Evolutionary conservation across 2,797 vertebrate genomes (phyloP), one percentile per base, ranked within the genome.

Genomic region (Helicolenus hilgendorfi): DNA sequence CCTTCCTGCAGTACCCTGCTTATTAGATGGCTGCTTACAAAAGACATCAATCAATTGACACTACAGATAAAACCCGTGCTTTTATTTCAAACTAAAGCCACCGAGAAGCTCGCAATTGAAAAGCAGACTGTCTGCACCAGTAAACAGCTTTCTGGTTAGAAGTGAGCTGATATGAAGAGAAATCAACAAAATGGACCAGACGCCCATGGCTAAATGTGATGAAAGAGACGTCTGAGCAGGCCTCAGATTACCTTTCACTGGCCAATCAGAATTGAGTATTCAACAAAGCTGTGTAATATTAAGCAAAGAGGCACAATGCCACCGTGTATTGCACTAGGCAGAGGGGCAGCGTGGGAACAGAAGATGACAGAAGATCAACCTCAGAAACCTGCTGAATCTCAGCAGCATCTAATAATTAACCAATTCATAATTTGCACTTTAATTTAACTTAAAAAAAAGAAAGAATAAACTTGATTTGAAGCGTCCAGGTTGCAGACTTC

Each of bases 41-140:
- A 80, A 72, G 24, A 10, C 0, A 84, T 75, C 72, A 80, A 82
- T 88, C 68, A 58, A 26, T 3, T 69, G 64, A 36, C 63, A 60
- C 53, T 0, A 15, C 76, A 58, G 65, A 78, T 56, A 29, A 81
- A 83, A 58, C 11, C 0, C 1, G n/a, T 60, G 24, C 33, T 68
- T 73, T 38, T 35, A 27, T 64, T 49, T 58, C 26, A 27, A 35
- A 29, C 33, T 29, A 24, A 63, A 38, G 10, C 29, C 18, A 3
- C 24, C 4, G 9, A 36, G 67, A 77, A 15, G 15, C 4, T 29
- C 2, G 0, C 11, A 8, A 8, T 5, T 24, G 24, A 60, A 55
- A 67, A 53, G 27, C 35, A 35, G 15, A 49, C 33, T 7, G 22
- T 26, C 53, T 72, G 55, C 60, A 31, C 20, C 24, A 33, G 69